phyloP scores from a whole-genome alignment of 2,797 vertebrate species.

The Hafferia zeledoni region DNA sequence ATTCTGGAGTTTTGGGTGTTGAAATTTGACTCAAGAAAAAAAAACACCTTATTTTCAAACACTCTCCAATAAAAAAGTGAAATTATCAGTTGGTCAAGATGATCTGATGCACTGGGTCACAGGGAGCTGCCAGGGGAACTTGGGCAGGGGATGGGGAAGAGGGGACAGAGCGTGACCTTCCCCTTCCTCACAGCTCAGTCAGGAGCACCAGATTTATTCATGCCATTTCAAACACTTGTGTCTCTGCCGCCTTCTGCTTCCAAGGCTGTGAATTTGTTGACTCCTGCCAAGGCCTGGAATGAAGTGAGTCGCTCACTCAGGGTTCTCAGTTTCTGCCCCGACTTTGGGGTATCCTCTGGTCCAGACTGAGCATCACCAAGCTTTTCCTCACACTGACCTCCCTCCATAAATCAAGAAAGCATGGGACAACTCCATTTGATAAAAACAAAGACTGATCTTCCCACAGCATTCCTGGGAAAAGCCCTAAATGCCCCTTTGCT shows the following conservation, averaged over 20 bases:
- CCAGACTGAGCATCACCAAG: background rate
- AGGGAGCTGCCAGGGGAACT: background rate
- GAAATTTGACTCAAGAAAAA: background rate
- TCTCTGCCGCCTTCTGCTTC: background rate
- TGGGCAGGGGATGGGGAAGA: rapidly evolving
- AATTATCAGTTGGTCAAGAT: background rate
- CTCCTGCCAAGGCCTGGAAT: background rate
- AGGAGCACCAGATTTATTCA: background rate
- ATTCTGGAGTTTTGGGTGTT: background rate
- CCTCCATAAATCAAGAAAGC: rapidly evolving
- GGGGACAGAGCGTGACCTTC: background rate
- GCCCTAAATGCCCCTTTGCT: background rate
- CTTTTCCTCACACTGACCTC: background rate
- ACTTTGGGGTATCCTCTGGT: background rate
- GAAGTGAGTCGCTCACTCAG: rapidly evolving
- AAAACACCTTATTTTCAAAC: background rate
- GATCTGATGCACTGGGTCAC: rapidly evolving
- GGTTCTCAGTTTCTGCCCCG: background rate
- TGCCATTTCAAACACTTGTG: background rate
- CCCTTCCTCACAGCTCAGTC: background rate
- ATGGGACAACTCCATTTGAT: too few species aligned
- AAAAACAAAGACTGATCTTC: background rate
- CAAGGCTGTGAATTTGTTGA: background rate
- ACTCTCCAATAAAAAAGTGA: background rate
- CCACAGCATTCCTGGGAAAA: background rate